Percentiles rank a stretch among this genome's conserved stretches.
Evolutionary conservation across 2,888 invertebrate genomes (phyloP).

Genomic region (Leptinotarsa peninsularis): DNA sequence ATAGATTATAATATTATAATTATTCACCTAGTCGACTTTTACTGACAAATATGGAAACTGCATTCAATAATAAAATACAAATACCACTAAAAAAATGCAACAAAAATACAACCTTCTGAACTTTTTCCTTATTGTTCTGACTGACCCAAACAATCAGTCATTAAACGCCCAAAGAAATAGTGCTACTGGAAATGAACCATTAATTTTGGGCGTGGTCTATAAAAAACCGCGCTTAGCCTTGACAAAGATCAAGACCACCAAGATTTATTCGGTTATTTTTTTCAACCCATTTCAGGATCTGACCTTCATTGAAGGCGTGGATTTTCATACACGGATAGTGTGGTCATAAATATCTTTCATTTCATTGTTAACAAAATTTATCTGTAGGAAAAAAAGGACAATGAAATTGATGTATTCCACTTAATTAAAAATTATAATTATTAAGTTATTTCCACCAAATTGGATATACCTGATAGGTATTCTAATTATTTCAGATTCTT

Average conservation of each 20-base stretch:
- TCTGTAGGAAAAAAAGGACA: neutral
- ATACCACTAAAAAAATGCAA: neutral
- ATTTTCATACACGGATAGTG: neutral
- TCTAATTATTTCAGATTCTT: too few relatives aligned
- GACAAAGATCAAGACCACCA: neutral
- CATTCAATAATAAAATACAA: neutral
- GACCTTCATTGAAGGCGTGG: slow-evolving; percentile 6
- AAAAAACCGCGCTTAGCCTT: neutral
- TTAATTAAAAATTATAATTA: too few relatives aligned
- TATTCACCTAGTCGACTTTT: too few relatives aligned
- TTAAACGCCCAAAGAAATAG: neutral
- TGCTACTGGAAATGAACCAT: neutral
- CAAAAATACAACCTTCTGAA: neutral
- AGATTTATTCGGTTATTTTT: neutral
- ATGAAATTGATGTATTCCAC: too few relatives aligned
- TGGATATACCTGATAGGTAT: too few relatives aligned
- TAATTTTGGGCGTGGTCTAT: neutral
- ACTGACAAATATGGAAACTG: neutral
- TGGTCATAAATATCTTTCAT: neutral
- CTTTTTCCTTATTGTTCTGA: neutral
- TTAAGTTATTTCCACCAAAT: too few relatives aligned
- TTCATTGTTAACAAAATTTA: neutral
- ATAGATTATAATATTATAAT: too few relatives aligned
- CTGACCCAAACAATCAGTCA: neutral
- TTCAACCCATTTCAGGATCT: neutral